Conservation (phyloP, 1,140 invertebrate species). For the Euura lappo region DNA sequence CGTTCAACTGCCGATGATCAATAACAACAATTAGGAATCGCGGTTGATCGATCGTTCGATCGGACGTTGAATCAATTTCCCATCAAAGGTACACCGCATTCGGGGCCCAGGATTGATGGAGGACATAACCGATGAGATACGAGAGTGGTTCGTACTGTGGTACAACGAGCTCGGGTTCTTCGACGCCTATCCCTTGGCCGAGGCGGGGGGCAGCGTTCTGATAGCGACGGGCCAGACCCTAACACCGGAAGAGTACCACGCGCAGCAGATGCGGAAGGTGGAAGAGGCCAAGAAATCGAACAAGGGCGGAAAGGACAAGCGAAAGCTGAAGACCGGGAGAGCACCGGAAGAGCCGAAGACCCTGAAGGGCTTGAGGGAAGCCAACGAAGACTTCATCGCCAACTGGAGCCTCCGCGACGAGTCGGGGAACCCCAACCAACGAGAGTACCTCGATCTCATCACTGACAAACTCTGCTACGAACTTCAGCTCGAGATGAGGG, state of each 20-base stretch:
- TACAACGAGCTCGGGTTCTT: conserved; percentile 61
- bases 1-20: background rate
- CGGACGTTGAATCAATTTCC: background rate
- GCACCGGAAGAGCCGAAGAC: conserved; percentile 35
- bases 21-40: background rate
- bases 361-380: conserved; percentile 43
- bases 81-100: conserved; percentile 52
- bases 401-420: conserved; percentile 58
- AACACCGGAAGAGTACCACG: conserved; percentile 61
- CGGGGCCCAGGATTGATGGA: conserved; percentile 68
- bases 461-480: conserved; percentile 59
- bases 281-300: conserved; percentile 33
- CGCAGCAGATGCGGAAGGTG: conserved; percentile 33
- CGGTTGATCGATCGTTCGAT: too few species aligned
- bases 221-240: conserved; percentile 62
- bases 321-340: conserved; percentile 22
- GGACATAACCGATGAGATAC: conserved; percentile 73
- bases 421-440: conserved; percentile 53
- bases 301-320: conserved; percentile 27
- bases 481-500: conserved; percentile 62
- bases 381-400: conserved; percentile 51
- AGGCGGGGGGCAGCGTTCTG: conserved; percentile 62
- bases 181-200: conserved; percentile 60
- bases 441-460: conserved; percentile 60
- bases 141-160: conserved; percentile 71